Evolutionary conservation across 2,797 vertebrate genomes (phyloP).

Genomic region (Perodicticus potto): DNA sequence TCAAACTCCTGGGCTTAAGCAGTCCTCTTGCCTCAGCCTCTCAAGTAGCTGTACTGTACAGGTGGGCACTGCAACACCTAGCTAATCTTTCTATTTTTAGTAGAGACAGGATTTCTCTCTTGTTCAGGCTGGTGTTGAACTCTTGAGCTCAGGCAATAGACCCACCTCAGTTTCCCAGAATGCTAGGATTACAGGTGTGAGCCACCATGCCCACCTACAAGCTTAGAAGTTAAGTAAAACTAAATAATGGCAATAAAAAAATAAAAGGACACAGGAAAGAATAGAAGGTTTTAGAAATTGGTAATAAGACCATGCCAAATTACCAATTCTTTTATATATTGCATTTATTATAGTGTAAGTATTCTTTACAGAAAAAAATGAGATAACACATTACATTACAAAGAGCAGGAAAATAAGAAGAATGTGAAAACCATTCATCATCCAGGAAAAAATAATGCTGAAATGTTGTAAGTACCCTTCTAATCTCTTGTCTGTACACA

Average conservation of each 20-base stretch:
- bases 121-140: too few species aligned
- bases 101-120: too few species aligned
- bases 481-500: constrained; percentile 48
- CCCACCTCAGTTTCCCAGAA: too few species aligned
- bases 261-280: not conserved
- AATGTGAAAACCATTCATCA: not conserved
- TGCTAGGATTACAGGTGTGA: too few species aligned
- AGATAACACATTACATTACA: not conserved
- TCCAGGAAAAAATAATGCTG: not conserved
- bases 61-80: too few species aligned
- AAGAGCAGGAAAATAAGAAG: not conserved
- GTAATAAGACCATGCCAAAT: constrained; percentile 18
- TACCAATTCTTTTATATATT: not conserved
- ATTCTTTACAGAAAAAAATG: constrained; percentile 52
- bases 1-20: too few species aligned
- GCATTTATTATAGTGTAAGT: not conserved
- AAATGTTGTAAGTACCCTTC: not conserved
- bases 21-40: too few species aligned
- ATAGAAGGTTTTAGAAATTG: constrained; percentile 23
- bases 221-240: constrained; percentile 29
- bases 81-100: too few species aligned
- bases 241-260: not conserved
- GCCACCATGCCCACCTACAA: not conserved
- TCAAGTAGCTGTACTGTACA: too few species aligned
- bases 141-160: too few species aligned